phyloP scores from a whole-genome alignment of 2,888 invertebrate genomes.

The Sinohyriopsis cumingii region DNA sequence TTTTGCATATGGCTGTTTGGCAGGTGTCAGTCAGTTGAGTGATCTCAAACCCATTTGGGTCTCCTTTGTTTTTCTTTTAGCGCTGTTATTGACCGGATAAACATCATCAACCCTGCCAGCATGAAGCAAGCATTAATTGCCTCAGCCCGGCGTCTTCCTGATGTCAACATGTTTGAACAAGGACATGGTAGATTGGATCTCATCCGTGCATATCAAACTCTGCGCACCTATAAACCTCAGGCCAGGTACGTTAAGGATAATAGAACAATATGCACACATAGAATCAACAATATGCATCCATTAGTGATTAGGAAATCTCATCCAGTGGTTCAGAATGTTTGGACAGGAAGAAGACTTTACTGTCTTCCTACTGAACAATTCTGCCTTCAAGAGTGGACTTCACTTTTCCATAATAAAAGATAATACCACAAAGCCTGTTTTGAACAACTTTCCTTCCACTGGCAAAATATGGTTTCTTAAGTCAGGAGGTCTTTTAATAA shows the following conservation, averaged over 20 bases:
- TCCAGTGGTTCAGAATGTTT: not conserved
- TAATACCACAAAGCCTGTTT: too few species aligned
- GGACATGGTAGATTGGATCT: conserved; percentile 95
- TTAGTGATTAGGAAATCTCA: not conserved
- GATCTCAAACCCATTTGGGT: too few species aligned
- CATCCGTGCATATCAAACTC: conserved; percentile 85
- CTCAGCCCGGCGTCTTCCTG: conserved; percentile 86
- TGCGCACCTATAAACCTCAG: conserved; percentile 80
- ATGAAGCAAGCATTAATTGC: conserved; percentile 97
- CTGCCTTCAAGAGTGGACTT: not conserved
- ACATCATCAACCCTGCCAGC: conserved; percentile 85
- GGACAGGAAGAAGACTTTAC: not conserved
- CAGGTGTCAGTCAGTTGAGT: too few species aligned
- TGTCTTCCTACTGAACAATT: not conserved
- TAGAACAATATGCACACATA: not conserved
- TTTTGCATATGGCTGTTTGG: too few species aligned
- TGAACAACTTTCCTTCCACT: too few species aligned
- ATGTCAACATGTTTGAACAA: conserved; percentile 96
- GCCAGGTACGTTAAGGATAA: conserved; percentile 71
- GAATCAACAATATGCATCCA: not conserved
- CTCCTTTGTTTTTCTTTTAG: conserved; percentile 51
- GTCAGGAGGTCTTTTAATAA: too few species aligned
- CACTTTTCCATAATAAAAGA: too few species aligned
- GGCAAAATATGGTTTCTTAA: too few species aligned
- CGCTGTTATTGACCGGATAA: conserved; percentile 72